Evolutionary conservation across 2,113 vertebrate genomes (phyloP).

Genomic region (Muntiacus reevesi): DNA sequence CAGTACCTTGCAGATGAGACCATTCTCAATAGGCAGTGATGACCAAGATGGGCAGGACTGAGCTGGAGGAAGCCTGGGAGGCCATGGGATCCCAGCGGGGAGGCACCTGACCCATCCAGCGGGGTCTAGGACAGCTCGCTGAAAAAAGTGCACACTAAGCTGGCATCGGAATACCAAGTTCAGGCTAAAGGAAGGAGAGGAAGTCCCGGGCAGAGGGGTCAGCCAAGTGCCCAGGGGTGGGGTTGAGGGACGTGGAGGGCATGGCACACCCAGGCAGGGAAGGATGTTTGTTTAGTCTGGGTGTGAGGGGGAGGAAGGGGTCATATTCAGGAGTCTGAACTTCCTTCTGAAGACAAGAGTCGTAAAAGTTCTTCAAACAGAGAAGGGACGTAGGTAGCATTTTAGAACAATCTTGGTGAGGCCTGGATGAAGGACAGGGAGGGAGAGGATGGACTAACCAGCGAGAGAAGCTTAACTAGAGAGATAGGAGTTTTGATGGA

Average conservation of each 20-base stretch:
- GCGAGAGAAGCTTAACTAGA: not conserved
- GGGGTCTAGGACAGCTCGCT: not conserved
- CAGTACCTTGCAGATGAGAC: not conserved
- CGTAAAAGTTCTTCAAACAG: not conserved
- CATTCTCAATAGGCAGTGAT: not conserved
- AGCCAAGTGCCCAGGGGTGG: not conserved
- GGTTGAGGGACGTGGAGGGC: not conserved
- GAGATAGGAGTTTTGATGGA: not conserved
- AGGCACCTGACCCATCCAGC: not conserved
- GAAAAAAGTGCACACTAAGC: not conserved
- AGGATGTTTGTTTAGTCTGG: not conserved
- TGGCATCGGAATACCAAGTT: not conserved
- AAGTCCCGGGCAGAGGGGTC: not conserved
- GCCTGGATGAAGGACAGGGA: not conserved
- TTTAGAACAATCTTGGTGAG: slow-evolving; percentile 8
- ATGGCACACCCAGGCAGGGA: not conserved
- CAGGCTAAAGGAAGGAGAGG: not conserved
- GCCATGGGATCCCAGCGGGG: not conserved
- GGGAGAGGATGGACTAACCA: not conserved
- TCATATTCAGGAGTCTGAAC: not conserved
- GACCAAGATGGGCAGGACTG: not conserved
- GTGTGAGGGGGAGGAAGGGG: not conserved
- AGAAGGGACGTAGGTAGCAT: not conserved
- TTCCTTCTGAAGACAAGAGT: not conserved
- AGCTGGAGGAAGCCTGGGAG: not conserved